Percentiles rank a stretch among this genome's conserved stretches.
Evolutionary conservation across 2,888 invertebrate species (phyloP).

Genomic region (Philonicus albiceps): DNA sequence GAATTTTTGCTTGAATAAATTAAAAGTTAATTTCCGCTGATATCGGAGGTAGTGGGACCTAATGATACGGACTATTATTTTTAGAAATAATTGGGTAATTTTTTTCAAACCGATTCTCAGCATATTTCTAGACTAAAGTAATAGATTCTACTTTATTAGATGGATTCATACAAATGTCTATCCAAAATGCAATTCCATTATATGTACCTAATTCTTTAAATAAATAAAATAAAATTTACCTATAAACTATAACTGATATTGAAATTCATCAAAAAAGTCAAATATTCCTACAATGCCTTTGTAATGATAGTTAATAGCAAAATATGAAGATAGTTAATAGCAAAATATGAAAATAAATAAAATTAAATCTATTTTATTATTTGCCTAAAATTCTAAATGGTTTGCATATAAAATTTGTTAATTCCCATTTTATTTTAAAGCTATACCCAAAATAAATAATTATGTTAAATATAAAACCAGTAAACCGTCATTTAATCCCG

Average conservation of each 20-base stretch:
- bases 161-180: no score
- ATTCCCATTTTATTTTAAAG: not conserved
- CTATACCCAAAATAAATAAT: not conserved
- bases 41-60: not conserved
- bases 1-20: not conserved
- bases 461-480: not conserved
- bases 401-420: not conserved
- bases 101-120: not conserved
- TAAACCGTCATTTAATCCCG: not conserved
- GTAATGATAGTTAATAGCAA: no score
- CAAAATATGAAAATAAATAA: no score
- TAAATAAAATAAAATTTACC: no score
- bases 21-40: not conserved
- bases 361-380: not conserved
- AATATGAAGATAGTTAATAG: no score
- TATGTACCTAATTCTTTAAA: no score
- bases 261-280: no score
- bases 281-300: no score
- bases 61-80: not conserved
- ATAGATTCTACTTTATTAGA: no score
- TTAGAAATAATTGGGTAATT: not conserved
- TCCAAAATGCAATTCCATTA: no score
- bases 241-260: no score
- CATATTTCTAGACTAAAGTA: not conserved
- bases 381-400: not conserved